Base-by-base conservation (phyloP, 2,797 vertebrate species). In the Falco rusticolus region DNA sequence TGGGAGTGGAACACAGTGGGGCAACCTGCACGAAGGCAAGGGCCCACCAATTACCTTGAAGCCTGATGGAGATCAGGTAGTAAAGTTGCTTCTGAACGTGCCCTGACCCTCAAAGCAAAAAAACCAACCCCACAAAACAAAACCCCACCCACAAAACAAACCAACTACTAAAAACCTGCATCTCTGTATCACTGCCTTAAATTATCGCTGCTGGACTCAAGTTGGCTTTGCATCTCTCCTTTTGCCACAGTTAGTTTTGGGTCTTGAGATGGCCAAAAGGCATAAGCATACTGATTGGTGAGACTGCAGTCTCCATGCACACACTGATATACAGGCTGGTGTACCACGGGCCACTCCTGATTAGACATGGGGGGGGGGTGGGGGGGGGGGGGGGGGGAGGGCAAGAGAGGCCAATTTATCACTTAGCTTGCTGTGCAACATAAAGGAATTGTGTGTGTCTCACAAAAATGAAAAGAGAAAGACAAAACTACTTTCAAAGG, bases 221-320 rank as follows among this genome's bases (percentile, higher is more conserved):
- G 74, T 7, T 93, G 80, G 84, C 90, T 94, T 92, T 80, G 84
- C 87, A 89, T 85, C 59, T 28, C 45, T 75, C 48, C 48, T 94
- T 80, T 65, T 83, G 53, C 25, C 64, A 79, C 70, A 71, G 70
- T 64, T 90, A 84, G 37, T 86, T 93, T 34, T 75, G 68, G 50
- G 53, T 71, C 68, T 16, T 50, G 41, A 87, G 56, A 87, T 9
- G 22, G 43, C 29, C 76, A 85, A 68, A 91, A 94, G 56, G 54
- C 70, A 90, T 0, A 3, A 90, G 28, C 84, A 89, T 45, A 87
- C 34, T 56, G 70, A 87, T 2, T 57, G 89, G 31, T 0, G 4
- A 89, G 60, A 74, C 5, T 1, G 24, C 7, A 77, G 60, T 54
- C 64, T 88, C 50, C 65, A 78, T 75, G 69, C 82, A 91, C 61